phyloP scores from a whole-genome alignment of 1,140 invertebrate species.

The Scaptomyza graminum region DNA sequence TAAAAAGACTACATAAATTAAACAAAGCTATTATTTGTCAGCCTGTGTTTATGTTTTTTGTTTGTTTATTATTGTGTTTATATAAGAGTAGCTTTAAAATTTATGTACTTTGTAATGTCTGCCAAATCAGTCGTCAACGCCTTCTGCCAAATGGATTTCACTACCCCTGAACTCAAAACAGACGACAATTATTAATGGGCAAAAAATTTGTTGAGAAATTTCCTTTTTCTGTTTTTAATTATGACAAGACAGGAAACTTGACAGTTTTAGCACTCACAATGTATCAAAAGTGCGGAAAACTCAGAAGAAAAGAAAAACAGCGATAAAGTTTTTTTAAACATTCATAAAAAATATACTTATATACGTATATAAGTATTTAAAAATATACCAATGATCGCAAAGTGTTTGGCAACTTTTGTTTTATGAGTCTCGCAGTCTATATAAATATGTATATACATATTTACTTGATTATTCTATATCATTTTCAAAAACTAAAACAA shows the following conservation, averaged over 20 bases:
- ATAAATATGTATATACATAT: background rate
- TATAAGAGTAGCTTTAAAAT: slow-evolving; percentile 24
- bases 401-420: slow-evolving; percentile 75
- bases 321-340: no score
- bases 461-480: slow-evolving; percentile 7
- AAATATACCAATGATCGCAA: slow-evolving; percentile 44
- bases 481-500: slow-evolving; percentile 37
- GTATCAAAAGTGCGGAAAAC: slow-evolving; percentile 44
- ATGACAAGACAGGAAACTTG: slow-evolving; percentile 71
- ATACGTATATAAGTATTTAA: slow-evolving; percentile 21
- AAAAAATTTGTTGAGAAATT: slow-evolving; percentile 48
- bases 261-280: slow-evolving; percentile 64
- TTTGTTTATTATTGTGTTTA: slow-evolving; percentile 7
- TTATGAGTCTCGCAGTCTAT: slow-evolving; percentile 41
- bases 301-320: slow-evolving; percentile 6
- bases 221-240: slow-evolving; percentile 55
- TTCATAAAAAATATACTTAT: slow-evolving; percentile 4
- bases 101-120: slow-evolving; percentile 41
- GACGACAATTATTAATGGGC: slow-evolving; percentile 46
- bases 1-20: slow-evolving; percentile 67
- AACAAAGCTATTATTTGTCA: slow-evolving; percentile 67
- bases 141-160: slow-evolving; percentile 67
- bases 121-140: slow-evolving; percentile 69
- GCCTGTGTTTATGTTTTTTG: slow-evolving; percentile 8
- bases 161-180: slow-evolving; percentile 27